A percentile compares a stretch with the other conserved stretches of the same genome.
phyloP scores from a whole-genome alignment of 1,140 invertebrate genomes.

The Eumeta japonica region DNA sequence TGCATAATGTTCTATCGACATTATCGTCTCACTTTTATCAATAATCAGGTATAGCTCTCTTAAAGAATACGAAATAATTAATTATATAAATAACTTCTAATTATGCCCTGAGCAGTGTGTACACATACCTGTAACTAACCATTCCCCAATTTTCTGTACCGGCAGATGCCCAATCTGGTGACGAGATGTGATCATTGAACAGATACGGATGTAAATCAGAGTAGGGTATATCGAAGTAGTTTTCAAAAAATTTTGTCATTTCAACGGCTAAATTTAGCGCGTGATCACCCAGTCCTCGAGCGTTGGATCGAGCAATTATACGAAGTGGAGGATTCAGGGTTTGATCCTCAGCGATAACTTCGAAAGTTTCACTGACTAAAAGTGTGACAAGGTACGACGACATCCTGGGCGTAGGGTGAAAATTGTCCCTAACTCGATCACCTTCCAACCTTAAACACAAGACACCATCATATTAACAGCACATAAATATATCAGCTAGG shows the following conservation, averaged over 20 bases:
- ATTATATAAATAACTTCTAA: not conserved
- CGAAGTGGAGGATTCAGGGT: slow-evolving; percentile 33
- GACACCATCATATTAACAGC: no score
- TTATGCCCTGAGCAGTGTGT: not conserved
- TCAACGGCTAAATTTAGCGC: slow-evolving; percentile 32
- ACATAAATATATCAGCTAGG: not conserved
- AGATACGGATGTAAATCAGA: slow-evolving; percentile 36
- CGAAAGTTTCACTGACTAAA: slow-evolving; percentile 59
- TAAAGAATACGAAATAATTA: slow-evolving; percentile 9
- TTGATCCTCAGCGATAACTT: slow-evolving; percentile 32
- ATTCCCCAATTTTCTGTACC: slow-evolving; percentile 68
- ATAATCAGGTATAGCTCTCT: slow-evolving; percentile 63
- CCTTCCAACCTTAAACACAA: no score
- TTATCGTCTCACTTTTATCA: slow-evolving; percentile 51
- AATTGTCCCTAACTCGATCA: slow-evolving; percentile 52
- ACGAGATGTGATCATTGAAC: slow-evolving; percentile 64
- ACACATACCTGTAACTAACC: slow-evolving; percentile 63
- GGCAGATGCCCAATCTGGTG: slow-evolving; percentile 71
- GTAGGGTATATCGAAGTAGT: slow-evolving; percentile 45
- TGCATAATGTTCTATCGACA: slow-evolving; percentile 53
- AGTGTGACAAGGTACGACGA: slow-evolving; percentile 83
- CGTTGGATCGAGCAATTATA: slow-evolving; percentile 59
- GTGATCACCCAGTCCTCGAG: slow-evolving; percentile 64
- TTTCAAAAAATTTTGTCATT: slow-evolving; percentile 46
- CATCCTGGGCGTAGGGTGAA: slow-evolving; percentile 72